A percentile compares a stretch with the other conserved stretches of the same genome.
Evolutionary conservation across 2,888 invertebrate genomes (phyloP).

Genomic region (Eumerus sabulonum): DNA sequence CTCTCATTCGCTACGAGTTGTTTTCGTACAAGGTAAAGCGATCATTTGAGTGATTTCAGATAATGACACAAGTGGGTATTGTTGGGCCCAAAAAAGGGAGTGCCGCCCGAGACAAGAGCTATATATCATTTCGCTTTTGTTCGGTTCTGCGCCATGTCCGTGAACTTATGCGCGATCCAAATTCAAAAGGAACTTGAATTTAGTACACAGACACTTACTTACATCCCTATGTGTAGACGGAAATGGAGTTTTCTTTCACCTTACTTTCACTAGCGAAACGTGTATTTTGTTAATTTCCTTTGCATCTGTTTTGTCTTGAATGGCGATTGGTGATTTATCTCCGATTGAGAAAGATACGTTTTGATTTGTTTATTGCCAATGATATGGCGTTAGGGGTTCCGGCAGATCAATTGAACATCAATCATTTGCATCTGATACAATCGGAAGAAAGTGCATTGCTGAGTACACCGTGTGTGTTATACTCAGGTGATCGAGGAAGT

Average conservation of each 20-base stretch:
- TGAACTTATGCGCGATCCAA: slow-evolving; percentile 40
- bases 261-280: slow-evolving; percentile 60
- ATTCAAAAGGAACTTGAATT: slow-evolving; percentile 30
- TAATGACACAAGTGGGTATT: slow-evolving; percentile 53
- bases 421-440: slow-evolving; percentile 11
- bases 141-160: slow-evolving; percentile 25
- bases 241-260: slow-evolving; percentile 9
- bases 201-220: slow-evolving; percentile 25
- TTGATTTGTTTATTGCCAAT: slow-evolving; percentile 25
- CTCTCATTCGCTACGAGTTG: no score
- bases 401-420: slow-evolving; percentile 18
- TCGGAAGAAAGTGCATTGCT: neutral
- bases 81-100: slow-evolving; percentile 37
- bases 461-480: no score
- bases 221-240: neutral
- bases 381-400: slow-evolving; percentile 1
- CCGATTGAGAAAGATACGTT: slow-evolving; percentile 33
- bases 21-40: slow-evolving; percentile 19
- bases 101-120: slow-evolving; percentile 37
- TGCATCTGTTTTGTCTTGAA: slow-evolving; percentile 25
- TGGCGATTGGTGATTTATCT: slow-evolving; percentile 46
- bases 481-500: no score
- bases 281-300: no score
- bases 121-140: slow-evolving; percentile 51
- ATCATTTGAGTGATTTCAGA: slow-evolving; percentile 52